Conservation (phyloP, 2,113 vertebrate genomes). For the Aegotheles bennettii region DNA sequence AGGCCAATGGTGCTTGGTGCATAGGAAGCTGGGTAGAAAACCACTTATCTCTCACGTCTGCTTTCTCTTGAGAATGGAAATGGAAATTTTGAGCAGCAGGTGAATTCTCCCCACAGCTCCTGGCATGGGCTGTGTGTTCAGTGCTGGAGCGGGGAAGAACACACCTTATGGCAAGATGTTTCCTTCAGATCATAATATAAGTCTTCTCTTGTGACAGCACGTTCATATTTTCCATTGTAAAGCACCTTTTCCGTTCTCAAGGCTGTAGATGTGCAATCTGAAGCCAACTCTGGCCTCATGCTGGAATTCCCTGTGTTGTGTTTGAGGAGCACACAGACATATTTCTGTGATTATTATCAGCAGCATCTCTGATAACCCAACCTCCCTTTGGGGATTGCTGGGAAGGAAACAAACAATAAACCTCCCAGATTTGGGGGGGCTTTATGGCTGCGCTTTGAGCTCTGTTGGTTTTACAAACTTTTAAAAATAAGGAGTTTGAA, state of each 20-base stretch:
- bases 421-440: conserved; percentile 55
- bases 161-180: neutral
- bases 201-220: neutral
- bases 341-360: conserved; percentile 66
- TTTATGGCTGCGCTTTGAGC: conserved; percentile 52
- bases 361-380: conserved; percentile 45
- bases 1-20: neutral
- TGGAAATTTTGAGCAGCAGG: neutral
- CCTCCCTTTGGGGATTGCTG: conserved; percentile 33
- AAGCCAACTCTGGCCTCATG: neutral
- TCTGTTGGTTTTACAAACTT: conserved; percentile 67
- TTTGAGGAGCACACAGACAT: conserved; percentile 17
- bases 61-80: neutral
- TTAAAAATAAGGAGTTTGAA: neutral
- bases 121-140: neutral
- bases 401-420: conserved; percentile 67
- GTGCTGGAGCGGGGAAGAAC: neutral
- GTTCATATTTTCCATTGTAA: neutral
- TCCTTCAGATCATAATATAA: neutral
- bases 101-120: neutral
- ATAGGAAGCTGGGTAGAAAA: accelerated
- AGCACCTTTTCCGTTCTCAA: neutral
- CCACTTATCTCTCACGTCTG: neutral
- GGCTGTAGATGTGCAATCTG: neutral
- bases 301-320: neutral